phyloP scores from a whole-genome alignment of 2,113 vertebrate species.

The Petrocephalus microphthalmus region DNA sequence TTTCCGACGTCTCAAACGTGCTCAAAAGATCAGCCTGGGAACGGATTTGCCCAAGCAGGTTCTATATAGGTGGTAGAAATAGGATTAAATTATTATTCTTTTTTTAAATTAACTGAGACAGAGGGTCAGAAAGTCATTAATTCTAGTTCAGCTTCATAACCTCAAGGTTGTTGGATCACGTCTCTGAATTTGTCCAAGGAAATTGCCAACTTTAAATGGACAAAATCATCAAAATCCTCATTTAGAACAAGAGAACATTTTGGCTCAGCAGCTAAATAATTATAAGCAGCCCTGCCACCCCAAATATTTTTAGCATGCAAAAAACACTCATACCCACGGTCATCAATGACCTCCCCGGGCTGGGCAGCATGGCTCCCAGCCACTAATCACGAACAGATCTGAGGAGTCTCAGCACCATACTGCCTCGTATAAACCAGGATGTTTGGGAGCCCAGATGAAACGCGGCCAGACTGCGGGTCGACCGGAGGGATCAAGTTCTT shows the following conservation, averaged over 20 bases:
- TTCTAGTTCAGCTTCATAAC: not conserved
- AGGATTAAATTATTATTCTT: too few relatives aligned
- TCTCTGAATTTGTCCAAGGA: not conserved
- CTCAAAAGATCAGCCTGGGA: not conserved
- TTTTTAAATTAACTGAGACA: not conserved
- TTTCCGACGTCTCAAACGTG: not conserved
- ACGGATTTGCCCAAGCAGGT: not conserved
- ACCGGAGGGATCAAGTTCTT: slow-evolving; percentile 61
- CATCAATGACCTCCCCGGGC: not conserved
- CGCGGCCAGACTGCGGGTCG: slow-evolving; percentile 58
- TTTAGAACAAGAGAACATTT: not conserved
- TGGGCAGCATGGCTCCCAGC: slow-evolving; percentile 39
- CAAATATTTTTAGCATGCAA: not conserved
- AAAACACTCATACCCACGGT: not conserved
- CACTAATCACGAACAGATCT: slow-evolving; percentile 39
- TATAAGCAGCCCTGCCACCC: not conserved
- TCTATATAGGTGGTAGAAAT: not conserved
- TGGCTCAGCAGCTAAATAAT: not conserved
- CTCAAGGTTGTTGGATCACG: not conserved
- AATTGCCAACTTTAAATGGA: not conserved
- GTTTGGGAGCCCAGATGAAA: slow-evolving; percentile 48
- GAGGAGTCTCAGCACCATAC: slow-evolving; percentile 26
- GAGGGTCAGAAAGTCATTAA: not conserved
- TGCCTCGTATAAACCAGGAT: slow-evolving; percentile 48
- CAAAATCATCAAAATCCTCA: not conserved